These are phyloP conservation scores for Lepus oiostolus DNA, from an alignment of 2,797 vertebrate species.

Conservation along the genomic window DNA sequence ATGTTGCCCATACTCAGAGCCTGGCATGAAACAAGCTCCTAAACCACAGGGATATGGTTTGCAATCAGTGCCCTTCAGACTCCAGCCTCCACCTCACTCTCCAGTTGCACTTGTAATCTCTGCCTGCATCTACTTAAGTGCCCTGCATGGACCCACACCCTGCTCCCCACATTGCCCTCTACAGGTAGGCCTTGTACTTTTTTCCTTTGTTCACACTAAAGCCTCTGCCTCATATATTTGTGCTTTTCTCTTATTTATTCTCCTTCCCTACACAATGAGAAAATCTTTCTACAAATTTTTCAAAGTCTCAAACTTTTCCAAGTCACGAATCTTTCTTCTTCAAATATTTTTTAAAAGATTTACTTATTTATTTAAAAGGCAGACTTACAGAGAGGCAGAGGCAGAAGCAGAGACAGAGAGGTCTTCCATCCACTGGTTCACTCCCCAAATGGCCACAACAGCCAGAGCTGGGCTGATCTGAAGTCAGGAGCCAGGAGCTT, in stretches of 20 bases:
- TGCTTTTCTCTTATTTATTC: background rate
- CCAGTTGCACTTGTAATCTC: background rate
- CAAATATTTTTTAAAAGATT: background rate
- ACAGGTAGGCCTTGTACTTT: background rate
- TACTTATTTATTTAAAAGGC: background rate
- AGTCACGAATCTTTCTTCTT: background rate
- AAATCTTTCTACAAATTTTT: background rate
- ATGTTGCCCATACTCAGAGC: background rate
- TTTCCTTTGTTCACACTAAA: background rate
- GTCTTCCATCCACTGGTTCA: too few species aligned
- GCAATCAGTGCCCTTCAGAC: slow-evolving; percentile 14
- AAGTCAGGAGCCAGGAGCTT: too few species aligned
- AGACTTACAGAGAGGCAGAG: too few species aligned
- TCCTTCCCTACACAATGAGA: background rate
- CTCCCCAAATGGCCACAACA: too few species aligned
- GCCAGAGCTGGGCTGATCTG: too few species aligned
- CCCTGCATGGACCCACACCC: too few species aligned
- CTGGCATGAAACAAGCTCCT: background rate
- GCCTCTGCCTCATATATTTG: background rate
- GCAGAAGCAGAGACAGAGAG: too few species aligned
- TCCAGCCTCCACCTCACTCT: background rate
- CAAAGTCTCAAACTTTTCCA: background rate
- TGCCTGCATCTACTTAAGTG: background rate
- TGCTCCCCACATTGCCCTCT: background rate
- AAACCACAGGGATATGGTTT: background rate